Evolutionary conservation across 1,140 invertebrate genomes (phyloP).

Genomic region (Subanguina moxae): DNA sequence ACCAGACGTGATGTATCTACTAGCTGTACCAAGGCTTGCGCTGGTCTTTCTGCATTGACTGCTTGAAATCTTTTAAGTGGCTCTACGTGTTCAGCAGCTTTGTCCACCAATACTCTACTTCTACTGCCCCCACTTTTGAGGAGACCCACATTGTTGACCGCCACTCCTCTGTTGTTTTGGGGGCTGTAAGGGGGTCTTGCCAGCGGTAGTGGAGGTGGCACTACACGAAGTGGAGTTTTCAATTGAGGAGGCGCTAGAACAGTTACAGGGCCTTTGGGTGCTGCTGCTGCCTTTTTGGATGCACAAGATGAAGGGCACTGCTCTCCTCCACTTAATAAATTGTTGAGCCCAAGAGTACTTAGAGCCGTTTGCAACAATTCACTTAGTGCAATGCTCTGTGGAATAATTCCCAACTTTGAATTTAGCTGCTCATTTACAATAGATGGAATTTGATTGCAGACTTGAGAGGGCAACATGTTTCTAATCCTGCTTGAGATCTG

Average conservation of each 20-base stretch:
- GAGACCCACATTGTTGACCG: background rate
- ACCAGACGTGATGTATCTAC: too few species aligned
- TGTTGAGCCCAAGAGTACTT: conserved; percentile 40
- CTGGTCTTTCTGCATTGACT: background rate
- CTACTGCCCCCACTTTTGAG: background rate
- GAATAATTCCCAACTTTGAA: conserved; percentile 44
- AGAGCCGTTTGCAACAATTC: conserved; percentile 45
- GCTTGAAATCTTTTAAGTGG: background rate
- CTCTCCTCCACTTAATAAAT: conserved; percentile 22
- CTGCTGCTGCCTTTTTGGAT: conserved; percentile 19
- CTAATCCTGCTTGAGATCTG: conserved; percentile 44
- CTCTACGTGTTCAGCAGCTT: background rate
- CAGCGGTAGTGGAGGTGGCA: conserved; percentile 24
- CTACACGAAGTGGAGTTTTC: conserved; percentile 2
- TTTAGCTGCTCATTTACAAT: conserved; percentile 55
- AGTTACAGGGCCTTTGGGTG: conserved; percentile 1
- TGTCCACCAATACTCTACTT: too few species aligned
- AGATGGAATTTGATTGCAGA: conserved; percentile 46
- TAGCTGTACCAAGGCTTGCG: background rate
- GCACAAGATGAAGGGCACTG: conserved; percentile 33
- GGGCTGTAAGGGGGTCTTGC: conserved; percentile 5
- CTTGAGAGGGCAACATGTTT: conserved; percentile 46
- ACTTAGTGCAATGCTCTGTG: conserved; percentile 49
- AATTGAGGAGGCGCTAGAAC: conserved; percentile 7
- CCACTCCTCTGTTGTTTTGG: background rate